A percentile compares a stretch with the other conserved stretches of the same genome.
Conservation (phyloP, 2,797 vertebrate genomes). For the Dendrocincla fuliginosa region DNA sequence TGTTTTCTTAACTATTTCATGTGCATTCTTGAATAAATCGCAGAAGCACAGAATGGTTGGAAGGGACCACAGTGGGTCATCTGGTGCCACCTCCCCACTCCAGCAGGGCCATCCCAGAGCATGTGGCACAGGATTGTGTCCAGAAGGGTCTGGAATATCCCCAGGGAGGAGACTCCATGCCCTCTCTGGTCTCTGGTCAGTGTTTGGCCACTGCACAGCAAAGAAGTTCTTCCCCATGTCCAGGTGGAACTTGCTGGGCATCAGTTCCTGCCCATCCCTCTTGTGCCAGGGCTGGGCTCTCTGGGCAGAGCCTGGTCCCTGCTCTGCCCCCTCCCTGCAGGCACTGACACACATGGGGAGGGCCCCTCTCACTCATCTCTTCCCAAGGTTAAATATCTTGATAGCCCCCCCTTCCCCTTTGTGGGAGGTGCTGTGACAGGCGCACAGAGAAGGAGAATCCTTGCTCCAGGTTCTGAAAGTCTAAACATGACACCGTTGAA, state of each 20-base stretch:
- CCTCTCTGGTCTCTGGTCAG: not conserved
- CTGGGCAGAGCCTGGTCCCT: not conserved
- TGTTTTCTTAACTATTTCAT: not conserved
- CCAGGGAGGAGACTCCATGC: not conserved
- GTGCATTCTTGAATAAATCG: not conserved
- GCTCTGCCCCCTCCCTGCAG: not conserved
- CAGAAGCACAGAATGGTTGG: not conserved
- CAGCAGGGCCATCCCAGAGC: not conserved
- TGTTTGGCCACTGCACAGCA: not conserved
- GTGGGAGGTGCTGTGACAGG: not conserved
- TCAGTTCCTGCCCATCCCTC: not conserved
- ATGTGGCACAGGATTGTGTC: not conserved
- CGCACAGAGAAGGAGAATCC: not conserved
- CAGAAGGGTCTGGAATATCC: accelerated
- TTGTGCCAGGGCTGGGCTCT: not conserved
- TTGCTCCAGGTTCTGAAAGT: not conserved
- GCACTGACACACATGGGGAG: not conserved
- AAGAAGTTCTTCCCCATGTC: not conserved
- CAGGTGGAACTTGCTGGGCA: not conserved
- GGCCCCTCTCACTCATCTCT: not conserved
- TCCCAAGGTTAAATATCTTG: not conserved
- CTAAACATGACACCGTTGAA: not conserved
- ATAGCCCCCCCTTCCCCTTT: not conserved
- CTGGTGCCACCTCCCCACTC: not conserved
- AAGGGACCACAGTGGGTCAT: accelerated